phyloP scores from a whole-genome alignment of 2,888 invertebrate species.

The Baronia brevicornis region DNA sequence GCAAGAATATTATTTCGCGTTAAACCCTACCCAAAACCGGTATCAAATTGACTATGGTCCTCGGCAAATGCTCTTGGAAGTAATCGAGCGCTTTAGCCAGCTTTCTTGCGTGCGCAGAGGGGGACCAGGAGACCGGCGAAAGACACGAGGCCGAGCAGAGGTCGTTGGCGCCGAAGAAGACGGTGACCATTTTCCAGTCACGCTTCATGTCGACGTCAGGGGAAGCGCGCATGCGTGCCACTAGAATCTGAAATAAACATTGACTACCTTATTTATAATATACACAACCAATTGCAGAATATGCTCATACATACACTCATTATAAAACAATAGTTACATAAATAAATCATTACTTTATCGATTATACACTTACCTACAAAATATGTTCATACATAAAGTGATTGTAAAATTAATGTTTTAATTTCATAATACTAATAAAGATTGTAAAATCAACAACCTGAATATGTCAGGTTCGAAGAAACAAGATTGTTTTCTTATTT shows the following conservation, averaged over 20 bases:
- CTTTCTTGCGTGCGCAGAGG: conserved; percentile 77
- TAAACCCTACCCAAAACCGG: conserved; percentile 78
- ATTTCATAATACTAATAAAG: no score
- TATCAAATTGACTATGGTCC: conserved; percentile 82
- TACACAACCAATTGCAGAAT: no score
- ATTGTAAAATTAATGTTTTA: no score
- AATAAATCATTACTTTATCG: no score
- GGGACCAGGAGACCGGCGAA: conserved; percentile 75
- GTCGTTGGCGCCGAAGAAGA: conserved; percentile 85
- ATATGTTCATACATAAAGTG: no score
- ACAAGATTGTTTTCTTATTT: no score
- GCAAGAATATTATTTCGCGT: neutral
- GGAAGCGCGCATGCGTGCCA: conserved; percentile 78
- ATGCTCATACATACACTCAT: no score
- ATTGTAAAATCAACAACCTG: no score
- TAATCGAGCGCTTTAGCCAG: conserved; percentile 80
- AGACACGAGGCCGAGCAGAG: conserved; percentile 83
- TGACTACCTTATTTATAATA: neutral
- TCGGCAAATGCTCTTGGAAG: conserved; percentile 77
- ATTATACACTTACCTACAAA: no score
- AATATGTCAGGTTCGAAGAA: no score
- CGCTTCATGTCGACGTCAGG: conserved; percentile 74
- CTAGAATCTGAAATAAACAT: conserved; percentile 67
- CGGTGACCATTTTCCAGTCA: conserved; percentile 86
- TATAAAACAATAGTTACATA: no score